Evolutionary conservation across 2,888 invertebrate genomes (phyloP), one percentile per base, ranked within the genome.

Genomic region (Eumerus sabulonum): DNA sequence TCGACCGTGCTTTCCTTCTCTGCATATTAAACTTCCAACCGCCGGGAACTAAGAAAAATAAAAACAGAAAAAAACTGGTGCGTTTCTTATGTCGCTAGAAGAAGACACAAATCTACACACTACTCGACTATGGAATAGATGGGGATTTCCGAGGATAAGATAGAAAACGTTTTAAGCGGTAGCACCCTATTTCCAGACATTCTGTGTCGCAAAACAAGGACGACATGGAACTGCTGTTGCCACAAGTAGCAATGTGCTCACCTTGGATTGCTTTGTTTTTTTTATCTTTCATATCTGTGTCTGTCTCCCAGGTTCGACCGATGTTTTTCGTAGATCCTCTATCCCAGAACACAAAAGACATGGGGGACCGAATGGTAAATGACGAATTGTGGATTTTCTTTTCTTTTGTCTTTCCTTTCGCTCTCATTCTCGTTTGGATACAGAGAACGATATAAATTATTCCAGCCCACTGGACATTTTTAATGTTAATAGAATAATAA

Each of bases 401-500:
- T 11, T 27, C 27, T 27, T 27, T 27, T 7, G 3, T 7, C 7
- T 27, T 7, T 2, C 27, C 27, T 27, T 7, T 27, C 27, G 2
- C 27, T 27, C 7, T 2, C 27, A 7, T 27, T 27, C 3, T 27
- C 27, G 5, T 11, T 16, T 18, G 47, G 42, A 64, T 70, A 48
- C 45, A 57, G 42, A 42, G 35, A 67, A 56, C 40, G 72, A 57
- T 60, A 72, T 77, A 72, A 77, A 72, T 77, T 77, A 77, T 77
- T 77, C 71, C 51, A 72, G 56, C 62, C 72, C 72, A 77, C 72
- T 62, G 76, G 72, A 77, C 67, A 72, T 77, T 72, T 72, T 77
- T 77, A 66, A 66, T 70, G 76, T 76, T 76, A 66, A 77, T 72
- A 77, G 76, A 77, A 77, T 77, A 77, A 77, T 77, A 77, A 77